Percentiles rank a stretch among this genome's conserved stretches.
Conservation (phyloP, 2,113 vertebrate genomes). For the Piaya cayana region DNA sequence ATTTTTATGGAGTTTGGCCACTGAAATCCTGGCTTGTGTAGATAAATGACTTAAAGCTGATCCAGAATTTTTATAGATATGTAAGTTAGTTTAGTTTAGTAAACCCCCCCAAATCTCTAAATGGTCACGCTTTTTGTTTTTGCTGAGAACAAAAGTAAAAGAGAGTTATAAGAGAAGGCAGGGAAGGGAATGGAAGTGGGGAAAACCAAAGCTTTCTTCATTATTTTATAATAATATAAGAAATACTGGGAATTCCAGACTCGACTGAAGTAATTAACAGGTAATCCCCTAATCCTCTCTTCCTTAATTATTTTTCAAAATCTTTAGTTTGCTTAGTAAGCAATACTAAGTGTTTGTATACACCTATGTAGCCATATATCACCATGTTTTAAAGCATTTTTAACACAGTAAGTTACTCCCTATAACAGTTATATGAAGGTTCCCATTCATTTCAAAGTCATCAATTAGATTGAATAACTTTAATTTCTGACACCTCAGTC, state of each 20-base stretch:
- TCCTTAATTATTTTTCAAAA: neutral
- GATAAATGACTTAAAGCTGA: neutral
- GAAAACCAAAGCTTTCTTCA: neutral
- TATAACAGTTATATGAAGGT: neutral
- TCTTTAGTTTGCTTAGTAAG: neutral
- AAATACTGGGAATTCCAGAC: neutral
- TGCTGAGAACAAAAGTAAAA: neutral
- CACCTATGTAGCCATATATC: neutral
- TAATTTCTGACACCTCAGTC: neutral
- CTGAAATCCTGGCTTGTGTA: neutral
- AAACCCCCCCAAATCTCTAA: accelerated
- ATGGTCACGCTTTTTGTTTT: no score
- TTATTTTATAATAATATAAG: neutral
- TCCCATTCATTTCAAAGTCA: neutral
- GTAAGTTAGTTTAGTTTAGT: neutral
- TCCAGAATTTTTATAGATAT: neutral
- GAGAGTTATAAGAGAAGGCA: neutral
- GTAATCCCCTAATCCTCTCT: neutral
- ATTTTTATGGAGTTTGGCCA: neutral
- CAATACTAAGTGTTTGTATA: neutral
- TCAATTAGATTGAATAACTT: neutral
- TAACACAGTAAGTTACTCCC: neutral
- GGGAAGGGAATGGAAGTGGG: no score
- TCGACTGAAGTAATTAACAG: neutral
- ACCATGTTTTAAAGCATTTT: neutral